Conservation (phyloP, 2,888 invertebrate genomes). For the Drosophila infuscata region DNA sequence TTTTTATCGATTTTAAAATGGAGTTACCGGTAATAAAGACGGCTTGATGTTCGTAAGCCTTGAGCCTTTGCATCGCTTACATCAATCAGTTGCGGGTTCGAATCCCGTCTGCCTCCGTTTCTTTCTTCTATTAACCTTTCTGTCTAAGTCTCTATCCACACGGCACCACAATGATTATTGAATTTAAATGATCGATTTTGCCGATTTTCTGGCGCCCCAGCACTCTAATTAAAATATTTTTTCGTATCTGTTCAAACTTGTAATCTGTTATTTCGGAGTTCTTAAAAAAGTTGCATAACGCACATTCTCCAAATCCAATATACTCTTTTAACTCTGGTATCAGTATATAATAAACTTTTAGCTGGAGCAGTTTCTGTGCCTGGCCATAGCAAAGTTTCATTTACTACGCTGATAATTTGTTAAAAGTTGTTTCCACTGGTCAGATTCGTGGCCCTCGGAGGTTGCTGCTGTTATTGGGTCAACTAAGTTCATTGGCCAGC, state of each 20-base stretch:
- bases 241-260: not conserved
- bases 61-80: too few relatives aligned
- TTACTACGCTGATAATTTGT: constrained; percentile 73
- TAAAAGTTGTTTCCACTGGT: constrained; percentile 55
- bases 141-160: too few relatives aligned
- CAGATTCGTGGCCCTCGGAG: constrained; percentile 1
- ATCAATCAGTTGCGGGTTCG: too few relatives aligned
- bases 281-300: not conserved
- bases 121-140: too few relatives aligned
- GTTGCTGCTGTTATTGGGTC: constrained; percentile 21
- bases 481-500: constrained; percentile 44
- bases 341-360: constrained; percentile 1
- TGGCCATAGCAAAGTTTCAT: constrained; percentile 60
- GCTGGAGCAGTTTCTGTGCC: constrained; percentile 44
- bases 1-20: not conserved
- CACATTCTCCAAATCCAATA: not conserved
- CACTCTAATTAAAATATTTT: not conserved
- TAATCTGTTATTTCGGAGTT: not conserved
- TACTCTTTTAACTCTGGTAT: not conserved
- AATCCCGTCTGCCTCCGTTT: too few relatives aligned
- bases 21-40: not conserved
- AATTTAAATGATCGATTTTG: not conserved
- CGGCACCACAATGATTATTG: too few relatives aligned
- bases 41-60: too few relatives aligned
- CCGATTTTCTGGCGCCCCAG: not conserved